Percentiles rank a stretch among this genome's conserved stretches.
phyloP scores from a whole-genome alignment of 2,113 vertebrate genomes.

The Alces alces region DNA sequence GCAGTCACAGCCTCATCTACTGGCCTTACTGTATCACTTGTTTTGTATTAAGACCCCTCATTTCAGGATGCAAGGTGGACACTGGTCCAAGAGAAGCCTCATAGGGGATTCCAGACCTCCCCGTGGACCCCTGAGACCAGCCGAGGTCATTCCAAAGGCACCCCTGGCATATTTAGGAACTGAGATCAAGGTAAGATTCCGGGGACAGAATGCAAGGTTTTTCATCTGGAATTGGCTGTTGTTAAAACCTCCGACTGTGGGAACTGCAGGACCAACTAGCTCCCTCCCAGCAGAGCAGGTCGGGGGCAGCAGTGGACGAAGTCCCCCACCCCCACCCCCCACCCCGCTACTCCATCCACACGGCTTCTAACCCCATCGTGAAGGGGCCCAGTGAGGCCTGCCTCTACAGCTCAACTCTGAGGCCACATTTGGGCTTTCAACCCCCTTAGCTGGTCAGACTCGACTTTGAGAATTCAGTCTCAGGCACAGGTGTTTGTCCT shows the following conservation, averaged over 20 bases:
- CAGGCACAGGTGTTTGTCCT: background rate
- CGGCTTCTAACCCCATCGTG: background rate
- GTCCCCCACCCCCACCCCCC: background rate
- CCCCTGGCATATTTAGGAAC: background rate
- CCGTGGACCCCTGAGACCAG: background rate
- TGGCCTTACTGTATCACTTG: background rate
- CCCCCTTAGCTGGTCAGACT: background rate
- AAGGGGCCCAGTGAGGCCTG: background rate
- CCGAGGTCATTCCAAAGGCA: background rate
- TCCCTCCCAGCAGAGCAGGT: background rate
- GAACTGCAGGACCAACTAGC: background rate
- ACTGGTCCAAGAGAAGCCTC: background rate
- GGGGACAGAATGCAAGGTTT: background rate
- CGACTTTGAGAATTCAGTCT: background rate
- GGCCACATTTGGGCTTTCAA: background rate
- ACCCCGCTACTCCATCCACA: accelerated
- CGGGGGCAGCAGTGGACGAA: accelerated
- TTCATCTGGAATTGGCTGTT: background rate
- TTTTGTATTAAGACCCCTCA: background rate
- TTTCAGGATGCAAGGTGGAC: background rate
- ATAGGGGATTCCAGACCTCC: background rate
- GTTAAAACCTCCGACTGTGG: accelerated
- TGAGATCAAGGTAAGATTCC: background rate
- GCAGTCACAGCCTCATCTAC: background rate
- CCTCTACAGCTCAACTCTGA: background rate